These are phyloP conservation scores for Cheiracanthium punctorium DNA, from an alignment of 2,888 invertebrate species.

Conservation along the genomic window DNA sequence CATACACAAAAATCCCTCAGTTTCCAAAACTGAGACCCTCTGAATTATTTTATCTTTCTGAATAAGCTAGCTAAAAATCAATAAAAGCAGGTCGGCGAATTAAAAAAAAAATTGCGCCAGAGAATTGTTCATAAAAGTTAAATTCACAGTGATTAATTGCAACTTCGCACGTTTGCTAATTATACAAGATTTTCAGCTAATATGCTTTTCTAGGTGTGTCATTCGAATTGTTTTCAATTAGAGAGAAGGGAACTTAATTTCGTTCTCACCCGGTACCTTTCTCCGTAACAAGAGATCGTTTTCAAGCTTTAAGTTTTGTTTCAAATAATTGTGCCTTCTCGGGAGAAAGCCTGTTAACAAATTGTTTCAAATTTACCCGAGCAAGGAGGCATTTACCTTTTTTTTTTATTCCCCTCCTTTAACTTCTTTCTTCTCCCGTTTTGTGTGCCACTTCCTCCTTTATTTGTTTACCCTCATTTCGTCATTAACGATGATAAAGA, in stretches of 20 bases:
- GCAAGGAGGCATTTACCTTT: too few relatives aligned
- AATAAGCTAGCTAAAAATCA: not conserved
- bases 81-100: too few relatives aligned
- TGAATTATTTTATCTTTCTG: not conserved
- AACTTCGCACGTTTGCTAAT: not conserved
- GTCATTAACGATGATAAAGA: constrained; percentile 61
- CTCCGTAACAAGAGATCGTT: constrained; percentile 21
- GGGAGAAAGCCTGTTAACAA: constrained; percentile 61
- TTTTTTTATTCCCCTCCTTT: too few relatives aligned
- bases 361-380: constrained; percentile 50
- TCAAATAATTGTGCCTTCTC: constrained; percentile 39
- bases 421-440: constrained; percentile 18
- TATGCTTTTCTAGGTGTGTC: not conserved
- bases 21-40: too few relatives aligned
- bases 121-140: not conserved
- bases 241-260: not conserved
- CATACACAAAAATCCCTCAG: too few relatives aligned
- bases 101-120: too few relatives aligned
- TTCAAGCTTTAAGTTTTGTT: constrained; percentile 44
- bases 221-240: not conserved
- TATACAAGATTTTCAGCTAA: not conserved
- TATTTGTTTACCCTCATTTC: constrained; percentile 64
- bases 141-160: not conserved
- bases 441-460: constrained; percentile 22
- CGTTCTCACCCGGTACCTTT: constrained; percentile 31